Base-by-base conservation (phyloP, 2,113 vertebrate genomes). In the Plestiodon gilberti region DNA sequence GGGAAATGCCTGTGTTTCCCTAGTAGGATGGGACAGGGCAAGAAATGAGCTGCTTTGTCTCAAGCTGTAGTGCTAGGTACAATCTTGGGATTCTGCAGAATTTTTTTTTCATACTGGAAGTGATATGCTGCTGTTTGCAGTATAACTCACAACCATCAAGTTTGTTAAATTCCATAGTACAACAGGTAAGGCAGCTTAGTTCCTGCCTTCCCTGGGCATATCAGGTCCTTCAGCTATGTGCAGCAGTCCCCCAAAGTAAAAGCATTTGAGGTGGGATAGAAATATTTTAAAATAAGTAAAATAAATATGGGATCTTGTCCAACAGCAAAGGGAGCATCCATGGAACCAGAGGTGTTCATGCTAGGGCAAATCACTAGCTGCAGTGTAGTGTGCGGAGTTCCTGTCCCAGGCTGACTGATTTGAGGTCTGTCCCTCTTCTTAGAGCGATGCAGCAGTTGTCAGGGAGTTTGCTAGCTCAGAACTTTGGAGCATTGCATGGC, bases 401-500 rank as follows among this genome's bases (percentile, higher is more conserved):
- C 10, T 30, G n/a, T 9, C 40, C 11, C 6, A 4, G 2, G 4
- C 1, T 6, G 22, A 33, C 7, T 28, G 17, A 23, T 48, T 6
- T 28, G 6, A 5, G 35, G 3, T 57, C 38, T 8, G 75, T 35
- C 43, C 13, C 73, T 88, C 61, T 84, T 35, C 85, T 30, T 86
- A 96, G 93, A 93, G 89, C 1, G 93, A 94, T 1, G 17, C 77
- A 43, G 86, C 48, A 2, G 6, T 52, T 11, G 88, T 95, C 40
- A 86, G 87, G 55, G 86, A 93, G 18, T 87, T 97, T 88, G 89
- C 92, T 4, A 48, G 80, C 76, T 96, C 96, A 2, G 97, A 96
- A 70, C 92, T 97, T 77, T 96, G 96, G 95, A 93, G 82, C 0
- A 3, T 95, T 20, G 14, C 94, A 78, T 97, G 97, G 96, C 96